Evolutionary conservation across 2,888 invertebrate genomes (phyloP).

Genomic region (Eristalis intricaria): DNA sequence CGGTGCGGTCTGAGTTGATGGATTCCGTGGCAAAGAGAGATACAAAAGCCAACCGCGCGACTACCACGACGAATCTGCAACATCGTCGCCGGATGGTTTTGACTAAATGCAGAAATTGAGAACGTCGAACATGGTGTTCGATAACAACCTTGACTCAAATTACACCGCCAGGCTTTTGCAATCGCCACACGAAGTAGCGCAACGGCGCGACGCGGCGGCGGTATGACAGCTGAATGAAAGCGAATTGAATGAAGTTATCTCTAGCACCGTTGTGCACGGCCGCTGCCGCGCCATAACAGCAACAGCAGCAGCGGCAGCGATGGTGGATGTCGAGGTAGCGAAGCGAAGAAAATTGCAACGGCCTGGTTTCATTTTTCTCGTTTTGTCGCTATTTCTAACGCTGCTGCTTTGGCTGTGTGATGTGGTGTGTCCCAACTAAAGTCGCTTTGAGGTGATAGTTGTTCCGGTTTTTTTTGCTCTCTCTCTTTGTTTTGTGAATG

Average conservation of each 20-base stretch:
- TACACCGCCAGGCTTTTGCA: slow-evolving; percentile 29
- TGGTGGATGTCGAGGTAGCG: background rate
- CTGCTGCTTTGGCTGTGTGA: background rate
- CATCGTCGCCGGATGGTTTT: slow-evolving; percentile 13
- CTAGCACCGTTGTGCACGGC: background rate
- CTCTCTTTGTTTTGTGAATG: too few species aligned
- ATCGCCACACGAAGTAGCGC: background rate
- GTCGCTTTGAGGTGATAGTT: background rate
- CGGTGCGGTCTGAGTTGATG: slow-evolving; percentile 8
- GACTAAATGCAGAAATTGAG: slow-evolving; percentile 31
- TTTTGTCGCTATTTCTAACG: slow-evolving; percentile 44
- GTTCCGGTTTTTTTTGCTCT: background rate
- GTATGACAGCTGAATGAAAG: slow-evolving; percentile 1
- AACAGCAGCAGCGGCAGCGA: background rate
- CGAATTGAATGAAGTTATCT: background rate
- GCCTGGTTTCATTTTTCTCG: slow-evolving; percentile 40
- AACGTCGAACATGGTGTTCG: slow-evolving; percentile 39
- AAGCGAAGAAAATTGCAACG: slow-evolving; percentile 7
- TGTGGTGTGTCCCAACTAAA: background rate
- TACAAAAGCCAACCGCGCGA: background rate
- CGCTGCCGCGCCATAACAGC: background rate
- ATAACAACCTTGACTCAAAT: slow-evolving; percentile 52
- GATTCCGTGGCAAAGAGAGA: background rate
- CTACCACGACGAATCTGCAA: background rate
- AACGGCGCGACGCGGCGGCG: too few species aligned